Evolutionary conservation across 2,797 vertebrate genomes (phyloP).

Genomic region (Ataeniobius toweri): DNA sequence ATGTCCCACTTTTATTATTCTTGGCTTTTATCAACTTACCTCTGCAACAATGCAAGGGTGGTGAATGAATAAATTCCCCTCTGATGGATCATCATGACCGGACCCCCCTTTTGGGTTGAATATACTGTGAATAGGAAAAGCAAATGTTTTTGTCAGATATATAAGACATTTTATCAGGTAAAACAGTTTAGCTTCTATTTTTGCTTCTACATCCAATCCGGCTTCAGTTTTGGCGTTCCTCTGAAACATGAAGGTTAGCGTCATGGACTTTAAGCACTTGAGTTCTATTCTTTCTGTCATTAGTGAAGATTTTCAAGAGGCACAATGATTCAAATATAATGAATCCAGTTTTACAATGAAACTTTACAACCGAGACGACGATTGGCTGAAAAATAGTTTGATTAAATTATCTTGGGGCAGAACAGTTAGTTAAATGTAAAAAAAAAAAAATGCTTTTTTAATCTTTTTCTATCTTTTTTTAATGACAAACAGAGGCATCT

Average conservation of each 20-base stretch:
- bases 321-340: not conserved
- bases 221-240: too few species aligned
- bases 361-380: not conserved
- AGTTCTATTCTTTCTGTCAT: not conserved
- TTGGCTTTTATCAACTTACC: not conserved
- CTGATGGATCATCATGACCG: not conserved
- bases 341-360: not conserved
- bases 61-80: constrained; percentile 1
- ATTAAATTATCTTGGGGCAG: not conserved
- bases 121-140: not conserved
- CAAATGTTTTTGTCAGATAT: not conserved
- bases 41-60: constrained; percentile 1
- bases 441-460: not conserved
- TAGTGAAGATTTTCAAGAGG: not conserved
- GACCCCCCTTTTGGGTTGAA: not conserved
- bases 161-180: not conserved
- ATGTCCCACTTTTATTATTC: constrained; percentile 14
- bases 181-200: not conserved
- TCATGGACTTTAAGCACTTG: not conserved
- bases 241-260: too few species aligned
- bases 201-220: too few species aligned
- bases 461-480: not conserved
- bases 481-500: not conserved
- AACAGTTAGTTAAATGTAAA: not conserved
- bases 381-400: not conserved